Evolutionary conservation across 1,140 invertebrate genomes (phyloP).

Genomic region (Hirudo medicinalis): DNA sequence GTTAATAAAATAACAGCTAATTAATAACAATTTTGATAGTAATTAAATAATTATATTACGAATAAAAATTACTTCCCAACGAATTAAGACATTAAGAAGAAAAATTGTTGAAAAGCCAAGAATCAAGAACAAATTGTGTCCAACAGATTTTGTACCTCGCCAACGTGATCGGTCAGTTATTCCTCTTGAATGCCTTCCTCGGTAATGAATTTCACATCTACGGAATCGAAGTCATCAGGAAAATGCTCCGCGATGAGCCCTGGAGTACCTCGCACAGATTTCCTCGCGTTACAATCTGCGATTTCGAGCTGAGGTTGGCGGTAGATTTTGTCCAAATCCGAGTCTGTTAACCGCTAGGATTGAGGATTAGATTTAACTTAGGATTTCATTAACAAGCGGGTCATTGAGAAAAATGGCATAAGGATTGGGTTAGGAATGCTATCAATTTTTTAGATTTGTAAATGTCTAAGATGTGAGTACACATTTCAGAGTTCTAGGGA

Average conservation of each 20-base stretch:
- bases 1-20: neutral
- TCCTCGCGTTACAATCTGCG: conserved; percentile 44
- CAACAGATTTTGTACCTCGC: conserved; percentile 42
- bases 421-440: too few relatives aligned
- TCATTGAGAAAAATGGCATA: too few relatives aligned
- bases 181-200: conserved; percentile 44
- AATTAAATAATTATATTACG: too few relatives aligned
- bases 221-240: conserved; percentile 41
- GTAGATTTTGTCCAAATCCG: too few relatives aligned
- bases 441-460: too few relatives aligned
- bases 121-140: conserved; percentile 15
- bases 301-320: conserved; percentile 27
- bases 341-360: too few relatives aligned
- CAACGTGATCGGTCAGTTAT: conserved; percentile 44
- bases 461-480: too few relatives aligned
- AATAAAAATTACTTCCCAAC: neutral
- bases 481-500: conserved; percentile 29
- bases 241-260: conserved; percentile 28
- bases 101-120: conserved; percentile 22
- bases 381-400: too few relatives aligned
- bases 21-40: too few relatives aligned
- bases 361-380: too few relatives aligned
- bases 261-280: conserved; percentile 30
- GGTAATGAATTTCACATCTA: conserved; percentile 45
- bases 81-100: neutral